phyloP scores from a whole-genome alignment of 1,140 invertebrate genomes.

The Pygmarrhopalites habei region DNA sequence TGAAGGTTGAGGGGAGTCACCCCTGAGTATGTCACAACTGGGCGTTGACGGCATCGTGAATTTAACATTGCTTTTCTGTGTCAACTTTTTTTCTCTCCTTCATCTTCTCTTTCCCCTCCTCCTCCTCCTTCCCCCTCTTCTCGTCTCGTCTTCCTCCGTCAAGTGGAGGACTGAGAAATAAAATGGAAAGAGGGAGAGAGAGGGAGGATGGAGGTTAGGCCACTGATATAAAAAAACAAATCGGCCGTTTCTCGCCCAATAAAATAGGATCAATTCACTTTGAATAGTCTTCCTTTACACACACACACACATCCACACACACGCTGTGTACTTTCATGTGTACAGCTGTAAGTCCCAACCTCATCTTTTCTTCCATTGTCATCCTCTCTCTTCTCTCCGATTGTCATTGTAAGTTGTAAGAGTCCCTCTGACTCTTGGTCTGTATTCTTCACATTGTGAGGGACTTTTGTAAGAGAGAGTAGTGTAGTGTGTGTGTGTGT shows the following conservation, averaged over 20 bases:
- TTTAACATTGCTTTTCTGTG: slow-evolving; percentile 11
- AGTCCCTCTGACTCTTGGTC: too few species aligned
- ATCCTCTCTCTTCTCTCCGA: background rate
- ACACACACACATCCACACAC: too few species aligned
- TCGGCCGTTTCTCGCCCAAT: slow-evolving; percentile 5
- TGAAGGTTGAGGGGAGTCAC: slow-evolving; percentile 28
- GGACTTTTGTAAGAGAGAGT: too few species aligned
- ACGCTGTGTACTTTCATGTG: too few species aligned
- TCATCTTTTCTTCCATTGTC: background rate
- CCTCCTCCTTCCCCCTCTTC: background rate
- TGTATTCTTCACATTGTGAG: too few species aligned
- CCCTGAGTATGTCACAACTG: slow-evolving; percentile 38
- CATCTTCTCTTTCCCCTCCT: background rate
- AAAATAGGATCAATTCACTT: slow-evolving; percentile 19
- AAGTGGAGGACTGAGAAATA: too few species aligned
- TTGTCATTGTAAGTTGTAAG: background rate
- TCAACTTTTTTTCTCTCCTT: background rate
- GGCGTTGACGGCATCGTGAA: slow-evolving; percentile 28
- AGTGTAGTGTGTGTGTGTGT: too few species aligned
- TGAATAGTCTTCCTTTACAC: background rate
- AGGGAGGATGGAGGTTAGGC: background rate
- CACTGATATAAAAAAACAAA: slow-evolving; percentile 4
- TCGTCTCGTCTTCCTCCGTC: too few species aligned
- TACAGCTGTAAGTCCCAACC: background rate
- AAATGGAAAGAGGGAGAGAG: background rate